Evolutionary conservation across 2,888 invertebrate species (phyloP).

Genomic region (Pyrrhia umbra): DNA sequence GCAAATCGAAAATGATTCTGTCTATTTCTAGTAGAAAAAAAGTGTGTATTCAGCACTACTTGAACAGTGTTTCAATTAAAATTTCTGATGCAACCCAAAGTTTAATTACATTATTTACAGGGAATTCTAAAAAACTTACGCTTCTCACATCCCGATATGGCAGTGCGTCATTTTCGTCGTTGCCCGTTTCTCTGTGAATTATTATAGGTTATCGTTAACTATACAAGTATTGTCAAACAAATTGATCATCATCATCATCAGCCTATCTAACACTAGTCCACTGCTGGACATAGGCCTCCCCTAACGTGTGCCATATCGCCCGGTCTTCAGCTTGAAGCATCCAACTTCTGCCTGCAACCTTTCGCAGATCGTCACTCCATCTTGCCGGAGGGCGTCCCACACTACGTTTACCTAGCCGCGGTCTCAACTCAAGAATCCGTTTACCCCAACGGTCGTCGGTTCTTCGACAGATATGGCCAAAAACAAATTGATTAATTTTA

Average conservation of each 20-base stretch:
- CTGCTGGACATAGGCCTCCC: too few species aligned
- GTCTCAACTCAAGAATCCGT: too few species aligned
- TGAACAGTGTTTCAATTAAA: conserved; percentile 41
- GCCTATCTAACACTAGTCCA: too few species aligned
- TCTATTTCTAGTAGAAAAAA: conserved; percentile 50
- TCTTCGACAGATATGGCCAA: too few species aligned
- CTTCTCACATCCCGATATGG: conserved; percentile 95
- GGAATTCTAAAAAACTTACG: conserved; percentile 91
- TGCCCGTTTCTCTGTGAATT: conserved; percentile 94
- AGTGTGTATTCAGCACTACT: conserved; percentile 48
- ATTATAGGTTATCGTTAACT: conserved; percentile 53
- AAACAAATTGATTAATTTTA: too few species aligned
- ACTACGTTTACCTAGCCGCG: too few species aligned
- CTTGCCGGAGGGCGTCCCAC: too few species aligned
- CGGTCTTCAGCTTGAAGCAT: too few species aligned
- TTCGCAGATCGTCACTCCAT: too few species aligned
- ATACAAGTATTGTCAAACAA: background rate
- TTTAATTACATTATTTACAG: conserved; percentile 27
- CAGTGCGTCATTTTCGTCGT: conserved; percentile 96
- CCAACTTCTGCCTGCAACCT: too few species aligned
- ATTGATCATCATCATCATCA: background rate
- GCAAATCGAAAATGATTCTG: conserved; percentile 32
- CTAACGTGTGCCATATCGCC: too few species aligned
- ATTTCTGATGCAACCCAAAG: conserved; percentile 33
- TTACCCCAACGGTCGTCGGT: too few species aligned